These are phyloP conservation scores for Sibirionetta formosa DNA, from an alignment of 2,797 vertebrate species.

Conservation along the genomic window DNA sequence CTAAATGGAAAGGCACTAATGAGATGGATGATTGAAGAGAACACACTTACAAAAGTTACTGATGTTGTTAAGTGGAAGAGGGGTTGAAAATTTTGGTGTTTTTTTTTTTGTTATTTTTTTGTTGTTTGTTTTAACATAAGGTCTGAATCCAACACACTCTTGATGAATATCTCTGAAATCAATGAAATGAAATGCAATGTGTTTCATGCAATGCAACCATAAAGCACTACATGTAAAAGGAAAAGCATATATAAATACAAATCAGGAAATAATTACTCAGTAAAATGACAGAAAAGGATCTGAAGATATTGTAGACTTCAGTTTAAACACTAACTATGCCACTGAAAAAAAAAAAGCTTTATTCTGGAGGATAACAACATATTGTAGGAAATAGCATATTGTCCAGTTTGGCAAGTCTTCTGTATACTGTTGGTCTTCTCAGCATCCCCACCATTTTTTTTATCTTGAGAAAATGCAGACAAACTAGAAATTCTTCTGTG, in stretches of 20 bases:
- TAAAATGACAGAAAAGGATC: not conserved
- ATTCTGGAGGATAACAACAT: not conserved
- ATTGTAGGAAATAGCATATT: not conserved
- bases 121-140: not conserved
- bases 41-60: not conserved
- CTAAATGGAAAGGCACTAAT: slow-evolving; percentile 26
- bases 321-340: not conserved
- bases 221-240: not conserved
- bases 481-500: not conserved
- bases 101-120: not conserved
- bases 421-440: fast-evolving
- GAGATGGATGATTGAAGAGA: not conserved
- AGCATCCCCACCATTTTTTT: not conserved
- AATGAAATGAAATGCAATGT: not conserved
- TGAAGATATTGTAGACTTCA: not conserved
- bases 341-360: not conserved
- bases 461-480: not conserved
- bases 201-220: not conserved
- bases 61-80: not conserved
- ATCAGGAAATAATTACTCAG: not conserved
- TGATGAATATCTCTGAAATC: not conserved
- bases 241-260: not conserved
- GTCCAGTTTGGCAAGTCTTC: not conserved
- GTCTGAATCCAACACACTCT: not conserved
- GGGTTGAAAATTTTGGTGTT: not conserved